Conservation (phyloP, 2,888 invertebrate genomes). For the Andricus quercusramuli region DNA sequence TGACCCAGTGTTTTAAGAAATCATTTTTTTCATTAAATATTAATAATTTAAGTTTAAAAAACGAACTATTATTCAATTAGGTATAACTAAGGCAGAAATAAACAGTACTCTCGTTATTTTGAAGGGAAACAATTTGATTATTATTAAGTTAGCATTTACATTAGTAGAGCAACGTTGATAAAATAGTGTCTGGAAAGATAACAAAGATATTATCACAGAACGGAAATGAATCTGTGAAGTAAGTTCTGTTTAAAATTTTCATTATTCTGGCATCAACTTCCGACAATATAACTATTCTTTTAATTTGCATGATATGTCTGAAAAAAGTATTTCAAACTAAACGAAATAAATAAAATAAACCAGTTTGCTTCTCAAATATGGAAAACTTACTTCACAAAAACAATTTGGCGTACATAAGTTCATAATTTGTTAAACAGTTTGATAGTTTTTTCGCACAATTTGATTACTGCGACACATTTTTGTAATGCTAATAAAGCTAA, state of each 20-base stretch:
- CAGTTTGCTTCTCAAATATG: neutral
- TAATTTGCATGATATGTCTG: neutral
- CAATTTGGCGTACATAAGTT: neutral
- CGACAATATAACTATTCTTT: neutral
- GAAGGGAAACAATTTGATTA: neutral
- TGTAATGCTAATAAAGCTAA: neutral
- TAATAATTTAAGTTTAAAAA: no score
- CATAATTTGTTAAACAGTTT: neutral
- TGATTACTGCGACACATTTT: neutral
- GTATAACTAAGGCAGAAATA: neutral
- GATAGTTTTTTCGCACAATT: neutral
- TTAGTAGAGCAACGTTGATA: conserved; percentile 11
- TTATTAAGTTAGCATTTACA: neutral
- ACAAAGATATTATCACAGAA: conserved; percentile 27
- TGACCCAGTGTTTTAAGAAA: no score
- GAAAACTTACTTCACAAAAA: neutral
- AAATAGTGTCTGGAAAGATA: neutral
- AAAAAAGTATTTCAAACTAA: neutral
- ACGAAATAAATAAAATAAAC: neutral
- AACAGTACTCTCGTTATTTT: neutral
- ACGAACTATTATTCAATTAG: neutral
- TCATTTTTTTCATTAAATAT: no score
- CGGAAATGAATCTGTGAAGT: neutral
- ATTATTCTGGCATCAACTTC: no score
- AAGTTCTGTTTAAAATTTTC: neutral